A percentile compares a stretch with the other conserved stretches of the same genome.
These are phyloP conservation scores for Sebastes variabilis DNA, from an alignment of 2,797 vertebrate genomes.

Conservation along the genomic window DNA sequence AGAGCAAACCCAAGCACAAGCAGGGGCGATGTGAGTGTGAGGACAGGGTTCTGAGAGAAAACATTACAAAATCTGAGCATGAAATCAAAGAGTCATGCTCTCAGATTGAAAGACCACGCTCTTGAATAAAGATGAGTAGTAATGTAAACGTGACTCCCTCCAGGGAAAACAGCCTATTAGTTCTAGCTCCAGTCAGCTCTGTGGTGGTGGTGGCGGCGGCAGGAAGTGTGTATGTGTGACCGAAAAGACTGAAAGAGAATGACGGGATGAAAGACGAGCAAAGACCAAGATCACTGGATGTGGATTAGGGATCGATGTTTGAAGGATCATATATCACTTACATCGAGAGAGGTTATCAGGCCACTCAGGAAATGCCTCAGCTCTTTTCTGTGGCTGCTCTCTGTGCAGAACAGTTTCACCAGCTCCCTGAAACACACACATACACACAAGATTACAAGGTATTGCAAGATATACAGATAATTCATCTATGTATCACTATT, in stretches of 20 bases:
- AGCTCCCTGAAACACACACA: slow-evolving; percentile 80
- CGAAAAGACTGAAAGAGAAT: not conserved
- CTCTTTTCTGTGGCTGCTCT: slow-evolving; percentile 76
- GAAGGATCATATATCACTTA: slow-evolving; percentile 61
- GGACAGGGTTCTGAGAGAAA: too few relatives aligned
- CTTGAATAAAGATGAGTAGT: not conserved
- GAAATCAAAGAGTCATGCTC: too few relatives aligned
- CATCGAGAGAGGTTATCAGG: slow-evolving; percentile 70
- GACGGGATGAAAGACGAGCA: slow-evolving; percentile 10
- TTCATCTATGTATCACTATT: too few relatives aligned
- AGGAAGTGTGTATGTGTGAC: not conserved
- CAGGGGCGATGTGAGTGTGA: too few relatives aligned
- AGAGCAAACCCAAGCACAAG: too few relatives aligned
- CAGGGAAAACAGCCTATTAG: slow-evolving; percentile 14
- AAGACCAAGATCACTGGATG: not conserved
- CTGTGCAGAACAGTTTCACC: slow-evolving; percentile 82
- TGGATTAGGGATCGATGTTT: slow-evolving; percentile 30
- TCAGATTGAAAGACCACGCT: too few relatives aligned
- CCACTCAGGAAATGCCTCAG: slow-evolving; percentile 75
- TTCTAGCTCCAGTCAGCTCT: slow-evolving; percentile 24
- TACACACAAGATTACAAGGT: not conserved
- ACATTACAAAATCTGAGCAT: too few relatives aligned
- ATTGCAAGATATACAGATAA: not conserved
- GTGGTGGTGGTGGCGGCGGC: not conserved
- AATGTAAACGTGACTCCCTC: slow-evolving; percentile 36